Percentiles rank a stretch among this genome's conserved stretches.
These are phyloP conservation scores for Troides oblongomaculatus DNA, from an alignment of 2,888 invertebrate genomes.

Conservation along the genomic window DNA sequence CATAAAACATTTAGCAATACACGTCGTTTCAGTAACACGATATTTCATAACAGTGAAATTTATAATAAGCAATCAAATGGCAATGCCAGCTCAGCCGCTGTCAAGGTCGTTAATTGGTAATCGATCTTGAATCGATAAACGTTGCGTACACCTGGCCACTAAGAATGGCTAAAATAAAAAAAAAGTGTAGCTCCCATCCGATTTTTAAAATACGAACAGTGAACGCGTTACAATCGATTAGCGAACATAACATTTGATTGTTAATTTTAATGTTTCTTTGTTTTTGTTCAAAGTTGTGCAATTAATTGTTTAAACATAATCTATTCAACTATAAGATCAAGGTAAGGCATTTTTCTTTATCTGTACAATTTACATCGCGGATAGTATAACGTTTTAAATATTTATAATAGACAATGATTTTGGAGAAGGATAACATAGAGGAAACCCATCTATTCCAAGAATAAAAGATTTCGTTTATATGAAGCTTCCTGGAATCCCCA, in stretches of 20 bases:
- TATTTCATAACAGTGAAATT: constrained; percentile 44
- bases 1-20: constrained; percentile 38
- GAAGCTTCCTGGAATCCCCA: no score
- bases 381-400: no score
- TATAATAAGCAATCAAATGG: constrained; percentile 34
- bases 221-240: constrained; percentile 9
- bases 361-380: no score
- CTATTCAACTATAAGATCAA: constrained; percentile 7
- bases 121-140: constrained; percentile 23
- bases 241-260: neutral
- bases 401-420: no score
- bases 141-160: constrained; percentile 20
- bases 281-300: constrained; percentile 15
- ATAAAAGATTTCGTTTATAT: no score
- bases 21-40: constrained; percentile 40
- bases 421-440: no score
- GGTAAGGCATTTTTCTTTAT: neutral
- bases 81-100: constrained; percentile 31
- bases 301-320: neutral
- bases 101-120: constrained; percentile 33
- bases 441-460: no score
- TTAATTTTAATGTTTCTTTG: constrained; percentile 22
- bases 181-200: constrained; percentile 7
- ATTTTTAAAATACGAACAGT: constrained; percentile 6
- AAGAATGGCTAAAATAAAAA: constrained; percentile 9